phyloP scores from a whole-genome alignment of 2,113 vertebrate species.

The Neogobius melanostomus region DNA sequence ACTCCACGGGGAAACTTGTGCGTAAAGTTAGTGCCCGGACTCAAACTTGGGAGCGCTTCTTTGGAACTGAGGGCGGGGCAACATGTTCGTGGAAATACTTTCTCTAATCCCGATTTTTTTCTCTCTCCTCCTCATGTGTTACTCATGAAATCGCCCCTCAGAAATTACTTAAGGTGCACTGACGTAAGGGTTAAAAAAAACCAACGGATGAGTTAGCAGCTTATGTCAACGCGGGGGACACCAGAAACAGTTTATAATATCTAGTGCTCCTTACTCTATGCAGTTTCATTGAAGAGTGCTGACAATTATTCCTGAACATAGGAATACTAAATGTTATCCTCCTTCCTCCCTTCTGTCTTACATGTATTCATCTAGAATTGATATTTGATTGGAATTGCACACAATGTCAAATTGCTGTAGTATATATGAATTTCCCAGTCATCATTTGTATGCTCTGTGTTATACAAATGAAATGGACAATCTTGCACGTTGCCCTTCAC shows the following conservation, averaged over 20 bases:
- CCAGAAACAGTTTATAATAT: neutral
- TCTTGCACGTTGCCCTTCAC: neutral
- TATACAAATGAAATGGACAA: neutral
- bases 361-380: too few species aligned
- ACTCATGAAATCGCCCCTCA: neutral
- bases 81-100: slow-evolving; percentile 35
- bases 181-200: slow-evolving; percentile 8
- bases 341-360: too few species aligned
- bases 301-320: too few species aligned
- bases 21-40: slow-evolving; percentile 54
- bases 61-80: slow-evolving; percentile 56
- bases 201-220: neutral
- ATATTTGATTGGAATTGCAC: too few species aligned
- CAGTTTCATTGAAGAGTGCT: too few species aligned
- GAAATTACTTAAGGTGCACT: slow-evolving; percentile 8
- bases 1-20: slow-evolving; percentile 43
- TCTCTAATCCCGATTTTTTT: slow-evolving; percentile 17
- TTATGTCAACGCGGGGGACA: neutral
- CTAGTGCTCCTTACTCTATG: neutral
- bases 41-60: slow-evolving; percentile 33
- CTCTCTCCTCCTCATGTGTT: neutral
- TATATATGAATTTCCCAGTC: too few species aligned
- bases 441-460: neutral
- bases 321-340: too few species aligned
- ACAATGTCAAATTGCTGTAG: too few species aligned